A percentile compares a stretch with the other conserved stretches of the same genome.
phyloP scores from a whole-genome alignment of 1,140 invertebrate species.

The Phortica variegata region DNA sequence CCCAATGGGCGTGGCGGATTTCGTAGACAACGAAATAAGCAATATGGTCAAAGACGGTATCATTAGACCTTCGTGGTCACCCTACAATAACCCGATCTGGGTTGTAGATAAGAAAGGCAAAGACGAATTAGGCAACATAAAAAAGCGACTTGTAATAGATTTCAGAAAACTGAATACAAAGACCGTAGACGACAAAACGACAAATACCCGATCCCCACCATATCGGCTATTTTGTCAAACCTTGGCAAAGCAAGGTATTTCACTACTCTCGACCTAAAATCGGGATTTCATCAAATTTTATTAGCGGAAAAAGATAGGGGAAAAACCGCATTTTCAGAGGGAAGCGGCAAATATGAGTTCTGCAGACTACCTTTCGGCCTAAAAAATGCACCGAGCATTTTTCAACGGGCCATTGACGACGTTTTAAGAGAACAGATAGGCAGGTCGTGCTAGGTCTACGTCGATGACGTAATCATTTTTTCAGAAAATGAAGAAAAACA shows the following conservation, averaged over 20 bases:
- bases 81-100: conserved; percentile 20
- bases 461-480: conserved; percentile 19
- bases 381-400: conserved; percentile 34
- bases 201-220: conserved; percentile 59
- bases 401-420: conserved; percentile 41
- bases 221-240: conserved; percentile 54
- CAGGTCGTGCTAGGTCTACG: conserved; percentile 14
- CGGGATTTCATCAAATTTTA: conserved; percentile 59
- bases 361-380: conserved; percentile 29
- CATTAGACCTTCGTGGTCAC: conserved; percentile 9
- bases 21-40: conserved; percentile 20
- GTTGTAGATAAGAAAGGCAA: conserved; percentile 23
- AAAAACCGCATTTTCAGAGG: conserved; percentile 57
- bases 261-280: conserved; percentile 54
- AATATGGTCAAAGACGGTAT: conserved; percentile 13
- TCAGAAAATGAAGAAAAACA: conserved; percentile 12
- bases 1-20: conserved; percentile 9
- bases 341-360: conserved; percentile 28
- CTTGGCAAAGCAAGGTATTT: conserved; percentile 55
- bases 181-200: conserved; percentile 39
- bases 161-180: conserved; percentile 45
- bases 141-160: conserved; percentile 32
- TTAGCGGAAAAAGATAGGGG: conserved; percentile 38
- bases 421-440: conserved; percentile 8
- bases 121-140: conserved; percentile 14